Percentiles rank a stretch among this genome's conserved stretches.
These are phyloP conservation scores for Julus scandinavius DNA, from an alignment of 2,888 invertebrate species.

Conservation along the genomic window DNA sequence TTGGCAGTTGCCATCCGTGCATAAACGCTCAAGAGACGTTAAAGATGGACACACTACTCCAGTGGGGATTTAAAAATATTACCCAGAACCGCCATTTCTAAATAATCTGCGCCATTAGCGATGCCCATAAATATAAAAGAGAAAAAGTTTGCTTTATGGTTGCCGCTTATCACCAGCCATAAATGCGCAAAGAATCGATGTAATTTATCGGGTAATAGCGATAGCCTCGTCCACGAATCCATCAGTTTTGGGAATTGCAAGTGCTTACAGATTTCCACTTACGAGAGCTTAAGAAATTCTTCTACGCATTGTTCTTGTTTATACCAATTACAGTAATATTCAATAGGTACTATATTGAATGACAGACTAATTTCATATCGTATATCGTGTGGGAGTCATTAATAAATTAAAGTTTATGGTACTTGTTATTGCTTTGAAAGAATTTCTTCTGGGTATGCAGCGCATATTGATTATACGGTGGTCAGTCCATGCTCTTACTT, in stretches of 20 bases:
- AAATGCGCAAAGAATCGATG: conserved; percentile 31
- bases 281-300: neutral
- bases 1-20: neutral
- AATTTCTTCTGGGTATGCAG: too few species aligned
- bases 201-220: conserved; percentile 40
- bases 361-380: too few species aligned
- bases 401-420: too few species aligned
- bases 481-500: too few species aligned
- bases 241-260: neutral
- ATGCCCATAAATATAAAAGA: conserved; percentile 7
- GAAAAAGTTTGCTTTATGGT: conserved; percentile 42
- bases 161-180: conserved; percentile 8
- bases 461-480: too few species aligned
- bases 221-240: neutral
- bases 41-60: neutral
- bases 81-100: neutral
- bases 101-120: conserved; percentile 23
- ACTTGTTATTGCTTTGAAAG: too few species aligned
- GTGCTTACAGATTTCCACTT: neutral
- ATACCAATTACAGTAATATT: too few species aligned
- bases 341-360: too few species aligned
- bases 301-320: too few species aligned
- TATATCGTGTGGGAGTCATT: too few species aligned
- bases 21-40: neutral
- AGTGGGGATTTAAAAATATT: neutral